phyloP scores from a whole-genome alignment of 2,888 invertebrate species.

The Ectemnius lituratus region DNA sequence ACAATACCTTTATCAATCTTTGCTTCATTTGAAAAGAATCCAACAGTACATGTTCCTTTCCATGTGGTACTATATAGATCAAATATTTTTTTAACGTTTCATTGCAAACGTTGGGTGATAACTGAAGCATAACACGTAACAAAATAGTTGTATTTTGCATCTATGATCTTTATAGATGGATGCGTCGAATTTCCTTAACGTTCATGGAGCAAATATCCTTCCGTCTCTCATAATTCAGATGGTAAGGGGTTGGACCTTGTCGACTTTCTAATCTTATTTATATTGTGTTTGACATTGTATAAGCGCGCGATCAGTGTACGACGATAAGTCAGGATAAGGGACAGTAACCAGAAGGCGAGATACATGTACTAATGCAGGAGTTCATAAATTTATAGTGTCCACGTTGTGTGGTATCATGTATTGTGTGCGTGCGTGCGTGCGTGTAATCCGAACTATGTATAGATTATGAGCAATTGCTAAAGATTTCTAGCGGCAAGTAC shows the following conservation, averaged over 20 bases:
- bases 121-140: constrained; percentile 20
- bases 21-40: constrained; percentile 10
- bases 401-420: constrained; percentile 38
- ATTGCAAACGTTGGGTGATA: constrained; percentile 13
- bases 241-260: constrained; percentile 8
- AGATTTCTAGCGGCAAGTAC: constrained; percentile 26
- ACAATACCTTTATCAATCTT: too few relatives aligned
- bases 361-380: constrained; percentile 32
- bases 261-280: too few relatives aligned
- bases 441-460: constrained; percentile 27
- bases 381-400: constrained; percentile 28
- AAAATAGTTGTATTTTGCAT: constrained; percentile 45
- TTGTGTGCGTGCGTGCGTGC: constrained; percentile 33
- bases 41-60: constrained; percentile 30
- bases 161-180: constrained; percentile 25
- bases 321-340: constrained; percentile 21
- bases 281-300: constrained; percentile 15
- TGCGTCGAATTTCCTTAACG: constrained; percentile 13
- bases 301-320: constrained; percentile 18
- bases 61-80: constrained; percentile 34
- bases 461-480: constrained; percentile 21
- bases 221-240: neutral
- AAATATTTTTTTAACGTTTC: constrained; percentile 27
- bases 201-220: constrained; percentile 12
- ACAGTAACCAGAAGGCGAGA: constrained; percentile 20